A percentile compares a stretch with the other conserved stretches of the same genome.
These are phyloP conservation scores for Entelurus aequoreus DNA, from an alignment of 2,113 vertebrate genomes.

Conservation along the genomic window DNA sequence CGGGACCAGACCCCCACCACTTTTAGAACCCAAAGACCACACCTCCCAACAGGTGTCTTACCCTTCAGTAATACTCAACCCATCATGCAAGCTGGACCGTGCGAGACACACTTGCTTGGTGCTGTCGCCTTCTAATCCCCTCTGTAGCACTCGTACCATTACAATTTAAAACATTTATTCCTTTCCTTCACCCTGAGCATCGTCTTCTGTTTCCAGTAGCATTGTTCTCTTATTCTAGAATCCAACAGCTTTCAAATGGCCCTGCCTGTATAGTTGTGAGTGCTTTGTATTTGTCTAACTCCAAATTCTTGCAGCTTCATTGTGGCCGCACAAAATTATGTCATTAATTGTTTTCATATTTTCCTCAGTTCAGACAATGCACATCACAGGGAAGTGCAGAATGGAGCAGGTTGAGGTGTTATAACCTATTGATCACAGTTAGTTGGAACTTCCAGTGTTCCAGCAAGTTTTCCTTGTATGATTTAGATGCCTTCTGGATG, in stretches of 20 bases:
- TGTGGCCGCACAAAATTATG: background rate
- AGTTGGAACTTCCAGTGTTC: too few relatives aligned
- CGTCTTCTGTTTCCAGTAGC: constrained; percentile 20
- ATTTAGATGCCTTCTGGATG: too few relatives aligned
- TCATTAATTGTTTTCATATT: background rate
- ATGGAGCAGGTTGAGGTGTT: background rate
- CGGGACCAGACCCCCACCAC: constrained; percentile 31
- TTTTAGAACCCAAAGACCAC: constrained; percentile 18
- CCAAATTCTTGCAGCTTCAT: constrained; percentile 11
- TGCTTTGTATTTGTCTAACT: constrained; percentile 15
- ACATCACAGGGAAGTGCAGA: constrained; percentile 9
- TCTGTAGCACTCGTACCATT: constrained; percentile 28
- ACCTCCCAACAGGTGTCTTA: constrained; percentile 31
- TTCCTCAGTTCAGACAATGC: constrained; percentile 1
- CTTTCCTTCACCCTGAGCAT: background rate
- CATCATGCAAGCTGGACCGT: constrained; percentile 16
- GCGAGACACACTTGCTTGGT: constrained; percentile 4
- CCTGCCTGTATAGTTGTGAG: constrained; percentile 12
- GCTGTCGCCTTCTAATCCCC: constrained; percentile 17
- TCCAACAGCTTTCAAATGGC: constrained; percentile 28
- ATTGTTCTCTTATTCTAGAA: constrained; percentile 28
- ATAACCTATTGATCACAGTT: constrained; percentile 5
- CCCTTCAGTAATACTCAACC: constrained; percentile 20
- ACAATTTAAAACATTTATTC: constrained; percentile 33
- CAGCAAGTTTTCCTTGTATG: too few relatives aligned